Base-by-base conservation (phyloP, 1,140 invertebrate species). In the Vollenhovia emeryi region DNA sequence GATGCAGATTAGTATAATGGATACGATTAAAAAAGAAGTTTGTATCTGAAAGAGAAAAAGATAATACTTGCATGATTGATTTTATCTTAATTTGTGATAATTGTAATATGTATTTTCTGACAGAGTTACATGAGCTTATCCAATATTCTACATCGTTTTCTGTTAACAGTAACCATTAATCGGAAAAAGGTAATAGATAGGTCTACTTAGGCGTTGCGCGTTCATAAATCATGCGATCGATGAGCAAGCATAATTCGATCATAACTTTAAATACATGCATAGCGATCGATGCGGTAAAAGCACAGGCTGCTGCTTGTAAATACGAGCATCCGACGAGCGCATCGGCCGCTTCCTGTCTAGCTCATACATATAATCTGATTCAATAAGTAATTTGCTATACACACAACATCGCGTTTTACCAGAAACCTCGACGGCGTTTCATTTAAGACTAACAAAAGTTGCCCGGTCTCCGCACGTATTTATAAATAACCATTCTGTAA, bases 291-390 rank as follows among this genome's bases (percentile, higher is more conserved):
- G 66, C 78, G 36, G 78, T 82, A 71, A 71, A 82, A 71, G 66
- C 78, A 68, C 66, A 71, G 78, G 50, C 66, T 82, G 78, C 66
- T 82, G 78, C 66, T 71, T 82, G 78, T 82, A 82, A 82, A 82
- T 82, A 82, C 50, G 64, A 57, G 18, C 78, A 71, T 82, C 66
- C 24, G 50, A 82, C 50, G 76, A 80, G 64, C 78, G 64, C 78
- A 80, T 80, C 78, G 36, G 64, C 78, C 52, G 24, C 78, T 82
- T 82, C 78, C 78, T 71, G 78, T 82, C 78, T 71, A 82, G 66
- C 66, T 82, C 78, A 82, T 82, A 82, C 78, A 82, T 82, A 82
- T 82, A 82, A 82, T 82, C 78, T 82, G 78, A 82, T 82, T 82
- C 78, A 82, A 82, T 82, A 82, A 82, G 78, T 71, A 82, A 82